Conservation (phyloP, 2,888 invertebrate species). For the Smittia sp. region DNA sequence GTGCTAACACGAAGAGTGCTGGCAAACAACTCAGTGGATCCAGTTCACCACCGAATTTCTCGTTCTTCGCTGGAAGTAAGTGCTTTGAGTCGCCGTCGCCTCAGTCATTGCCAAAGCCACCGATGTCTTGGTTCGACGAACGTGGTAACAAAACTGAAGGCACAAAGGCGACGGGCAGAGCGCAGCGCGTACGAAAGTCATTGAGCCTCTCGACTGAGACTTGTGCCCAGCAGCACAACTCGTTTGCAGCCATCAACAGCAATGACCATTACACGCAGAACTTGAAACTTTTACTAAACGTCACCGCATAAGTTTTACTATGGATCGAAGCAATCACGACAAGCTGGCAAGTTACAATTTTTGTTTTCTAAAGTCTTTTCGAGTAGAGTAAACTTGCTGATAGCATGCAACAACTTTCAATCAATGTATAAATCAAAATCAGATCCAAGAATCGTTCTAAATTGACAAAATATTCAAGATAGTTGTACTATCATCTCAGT, state of each 20-base stretch:
- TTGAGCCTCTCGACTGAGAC: neutral
- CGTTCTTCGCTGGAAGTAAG: conserved; percentile 69
- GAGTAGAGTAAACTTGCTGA: too few relatives aligned
- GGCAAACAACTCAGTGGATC: conserved; percentile 23
- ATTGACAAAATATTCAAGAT: neutral
- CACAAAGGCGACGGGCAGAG: neutral
- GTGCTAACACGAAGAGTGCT: conserved; percentile 11
- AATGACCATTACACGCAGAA: conserved; percentile 58
- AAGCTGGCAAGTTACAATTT: conserved; percentile 10
- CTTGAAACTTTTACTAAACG: conserved; percentile 64
- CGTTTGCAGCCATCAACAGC: conserved; percentile 3
- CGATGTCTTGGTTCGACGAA: conserved; percentile 67
- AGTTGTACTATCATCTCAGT: too few relatives aligned
- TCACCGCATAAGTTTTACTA: conserved; percentile 53
- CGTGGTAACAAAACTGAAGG: neutral
- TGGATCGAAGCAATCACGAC: neutral
- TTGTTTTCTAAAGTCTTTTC: neutral
- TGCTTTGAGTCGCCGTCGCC: conserved; percentile 81
- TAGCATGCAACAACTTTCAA: too few relatives aligned
- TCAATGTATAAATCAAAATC: too few relatives aligned
- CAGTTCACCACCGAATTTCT: conserved; percentile 48
- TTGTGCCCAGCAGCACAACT: conserved; percentile 11
- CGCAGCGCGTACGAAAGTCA: neutral
- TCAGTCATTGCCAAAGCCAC: conserved; percentile 74
- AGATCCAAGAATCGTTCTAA: too few relatives aligned